Evolutionary conservation across 2,888 invertebrate species (phyloP).

Genomic region (Synanthedon tipuliformis): DNA sequence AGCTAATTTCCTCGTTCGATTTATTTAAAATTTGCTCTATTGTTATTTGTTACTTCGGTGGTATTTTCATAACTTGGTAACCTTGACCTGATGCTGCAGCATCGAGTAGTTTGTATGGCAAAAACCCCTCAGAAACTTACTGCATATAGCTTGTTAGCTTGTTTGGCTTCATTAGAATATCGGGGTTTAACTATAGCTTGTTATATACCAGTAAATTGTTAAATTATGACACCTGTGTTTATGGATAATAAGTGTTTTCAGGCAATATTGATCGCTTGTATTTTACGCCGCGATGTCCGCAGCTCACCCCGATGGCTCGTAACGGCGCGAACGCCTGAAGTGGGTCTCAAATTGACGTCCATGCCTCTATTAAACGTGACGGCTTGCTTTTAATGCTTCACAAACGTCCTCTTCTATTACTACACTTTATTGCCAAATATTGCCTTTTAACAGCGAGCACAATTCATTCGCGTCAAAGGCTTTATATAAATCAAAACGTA

Average conservation of each 20-base stretch:
- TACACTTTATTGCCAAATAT: neutral
- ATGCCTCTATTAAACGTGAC: conserved; percentile 35
- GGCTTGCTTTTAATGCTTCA: conserved; percentile 35
- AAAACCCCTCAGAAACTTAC: too few relatives aligned
- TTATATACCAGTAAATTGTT: neutral
- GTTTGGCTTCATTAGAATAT: too few relatives aligned
- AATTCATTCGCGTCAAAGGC: too few relatives aligned
- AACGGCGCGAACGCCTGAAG: conserved; percentile 19
- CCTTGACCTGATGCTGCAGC: too few relatives aligned
- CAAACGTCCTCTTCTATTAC: conserved; percentile 21
- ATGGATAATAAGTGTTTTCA: neutral
- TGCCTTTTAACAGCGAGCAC: neutral
- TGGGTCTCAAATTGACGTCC: conserved; percentile 43
- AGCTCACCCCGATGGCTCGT: conserved; percentile 19
- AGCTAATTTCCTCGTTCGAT: too few relatives aligned
- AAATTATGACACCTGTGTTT: neutral
- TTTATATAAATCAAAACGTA: too few relatives aligned
- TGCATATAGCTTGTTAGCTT: too few relatives aligned
- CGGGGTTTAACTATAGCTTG: too few relatives aligned
- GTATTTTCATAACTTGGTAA: too few relatives aligned
- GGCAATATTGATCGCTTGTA: conserved; percentile 1
- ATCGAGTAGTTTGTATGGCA: too few relatives aligned
- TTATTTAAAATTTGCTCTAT: too few relatives aligned
- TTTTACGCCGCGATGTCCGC: conserved; percentile 3
- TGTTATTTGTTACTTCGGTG: too few relatives aligned